phyloP scores from a whole-genome alignment of 2,113 vertebrate species.

The Microtus pennsylvanicus region DNA sequence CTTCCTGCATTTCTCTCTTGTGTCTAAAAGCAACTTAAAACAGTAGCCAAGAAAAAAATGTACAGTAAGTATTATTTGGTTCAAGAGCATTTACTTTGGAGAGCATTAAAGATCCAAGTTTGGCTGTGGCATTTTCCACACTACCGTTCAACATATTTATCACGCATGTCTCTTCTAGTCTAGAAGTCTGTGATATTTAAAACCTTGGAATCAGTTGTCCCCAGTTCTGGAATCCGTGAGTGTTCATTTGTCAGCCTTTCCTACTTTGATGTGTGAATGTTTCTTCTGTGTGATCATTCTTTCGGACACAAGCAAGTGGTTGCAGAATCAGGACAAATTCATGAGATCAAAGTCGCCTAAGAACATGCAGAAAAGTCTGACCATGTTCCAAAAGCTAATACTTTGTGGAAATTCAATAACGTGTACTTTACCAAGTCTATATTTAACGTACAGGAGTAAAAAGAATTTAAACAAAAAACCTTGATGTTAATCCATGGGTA shows the following conservation, averaged over 20 bases:
- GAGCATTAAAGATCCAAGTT: conserved; percentile 27
- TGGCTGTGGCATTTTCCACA: conserved; percentile 55
- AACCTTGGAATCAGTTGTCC: conserved; percentile 57
- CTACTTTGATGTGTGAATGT: conserved; percentile 7
- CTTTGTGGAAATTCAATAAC: conserved; percentile 58
- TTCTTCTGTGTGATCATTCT: conserved; percentile 55
- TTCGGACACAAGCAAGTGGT: conserved; percentile 59
- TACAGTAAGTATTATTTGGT: not conserved
- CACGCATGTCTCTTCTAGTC: not conserved
- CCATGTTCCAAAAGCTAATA: conserved; percentile 51
- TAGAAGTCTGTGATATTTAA: conserved; percentile 62
- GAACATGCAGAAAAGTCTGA: conserved; percentile 53
- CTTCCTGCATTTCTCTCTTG: conserved; percentile 21
- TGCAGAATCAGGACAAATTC: conserved; percentile 44
- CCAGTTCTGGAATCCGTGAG: conserved; percentile 57
- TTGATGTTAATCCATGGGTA: conserved; percentile 43
- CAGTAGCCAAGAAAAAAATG: conserved; percentile 42
- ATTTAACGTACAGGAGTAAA: conserved; percentile 35
- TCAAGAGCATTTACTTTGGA: conserved; percentile 61
- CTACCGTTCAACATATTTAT: not conserved
- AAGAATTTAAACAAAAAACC: conserved; percentile 47
- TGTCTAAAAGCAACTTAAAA: conserved; percentile 44
- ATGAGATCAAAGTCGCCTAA: conserved; percentile 54
- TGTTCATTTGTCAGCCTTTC: conserved; percentile 63
- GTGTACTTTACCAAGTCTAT: conserved; percentile 32